Conservation (phyloP, 2,113 vertebrate species). For the Bostrychus sinensis region DNA sequence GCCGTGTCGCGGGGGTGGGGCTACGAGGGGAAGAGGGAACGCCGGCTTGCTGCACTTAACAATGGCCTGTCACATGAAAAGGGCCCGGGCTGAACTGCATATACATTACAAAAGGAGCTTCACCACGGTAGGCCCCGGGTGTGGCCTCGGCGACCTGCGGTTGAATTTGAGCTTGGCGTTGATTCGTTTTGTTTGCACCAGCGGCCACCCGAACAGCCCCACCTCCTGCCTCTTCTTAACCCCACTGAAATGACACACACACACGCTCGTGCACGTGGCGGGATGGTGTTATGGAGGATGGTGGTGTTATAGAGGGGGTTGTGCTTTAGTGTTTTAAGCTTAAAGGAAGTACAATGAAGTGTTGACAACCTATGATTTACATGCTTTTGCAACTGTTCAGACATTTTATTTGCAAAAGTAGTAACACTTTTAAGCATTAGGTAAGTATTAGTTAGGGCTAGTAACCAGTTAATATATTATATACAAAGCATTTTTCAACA, state of each 20-base stretch:
- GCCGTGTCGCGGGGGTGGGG: slow-evolving; percentile 69
- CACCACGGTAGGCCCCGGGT: slow-evolving; percentile 56
- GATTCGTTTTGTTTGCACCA: slow-evolving; percentile 47
- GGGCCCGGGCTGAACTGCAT: slow-evolving; percentile 77
- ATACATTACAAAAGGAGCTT: slow-evolving; percentile 86
- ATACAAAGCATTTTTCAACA: too few species aligned
- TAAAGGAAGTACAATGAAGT: background rate
- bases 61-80: slow-evolving; percentile 83
- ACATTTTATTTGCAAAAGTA: too few species aligned
- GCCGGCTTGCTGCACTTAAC: slow-evolving; percentile 60
- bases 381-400: too few species aligned
- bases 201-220: background rate
- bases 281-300: slow-evolving; percentile 28
- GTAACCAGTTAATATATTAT: too few species aligned
- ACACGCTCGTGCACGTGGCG: slow-evolving; percentile 46
- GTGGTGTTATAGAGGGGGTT: slow-evolving; percentile 16
- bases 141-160: slow-evolving; percentile 46
- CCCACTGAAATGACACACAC: slow-evolving; percentile 39
- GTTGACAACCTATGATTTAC: background rate
- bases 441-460: too few species aligned
- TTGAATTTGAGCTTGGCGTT: slow-evolving; percentile 75
- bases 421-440: too few species aligned
- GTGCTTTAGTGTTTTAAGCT: background rate
- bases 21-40: slow-evolving; percentile 60
- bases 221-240: slow-evolving; percentile 29